Evolutionary conservation across 2,888 invertebrate species (phyloP), one percentile per base, ranked within the genome.

Genomic region (Diarsia mendica): DNA sequence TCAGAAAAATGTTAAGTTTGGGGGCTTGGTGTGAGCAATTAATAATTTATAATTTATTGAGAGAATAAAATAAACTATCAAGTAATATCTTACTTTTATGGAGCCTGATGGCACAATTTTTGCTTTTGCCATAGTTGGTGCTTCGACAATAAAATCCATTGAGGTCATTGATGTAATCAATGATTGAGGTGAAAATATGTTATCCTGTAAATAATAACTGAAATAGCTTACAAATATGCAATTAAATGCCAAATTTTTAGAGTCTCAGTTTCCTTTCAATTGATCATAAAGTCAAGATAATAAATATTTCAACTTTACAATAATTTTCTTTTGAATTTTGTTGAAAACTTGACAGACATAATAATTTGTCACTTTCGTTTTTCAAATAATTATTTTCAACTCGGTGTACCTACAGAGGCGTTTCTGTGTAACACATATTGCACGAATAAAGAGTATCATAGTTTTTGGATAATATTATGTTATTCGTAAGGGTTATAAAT

Each of bases 91-190:
- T 87, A 93, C 93, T 91, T 93, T 93, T 74, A 91, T 61, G 23
- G 89, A 90, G 58, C 88, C 88, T 33, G 92, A 92, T 49, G 91
- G 86, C 67, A 89, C 86, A 68, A 90, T 84, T 89, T 91, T 93
- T 66, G 91, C 88, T 89, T 93, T 93, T 51, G 89, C 87, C 88
- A 92, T 92, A 73, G 89, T 79, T 90, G 92, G 89, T 79, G 87
- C 81, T 85, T 93, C 93, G 46, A 90, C 82, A 74, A 90, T 87
- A 80, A 89, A 90, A 85, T 93, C 92, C 93, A 93, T 93, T 86
- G 80, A 85, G 63, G 53, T n/a, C n/a, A n/a, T n/a, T n/a, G n/a
- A n/a, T n/a, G n/a, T n/a, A n/a, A n/a, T n/a, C n/a, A n/a, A n/a
- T n/a, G n/a, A n/a, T n/a, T n/a, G n/a, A n/a, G n/a, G n/a, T 67